phyloP scores from a whole-genome alignment of 1,140 invertebrate genomes.

The Zaprionus kolodkinae region DNA sequence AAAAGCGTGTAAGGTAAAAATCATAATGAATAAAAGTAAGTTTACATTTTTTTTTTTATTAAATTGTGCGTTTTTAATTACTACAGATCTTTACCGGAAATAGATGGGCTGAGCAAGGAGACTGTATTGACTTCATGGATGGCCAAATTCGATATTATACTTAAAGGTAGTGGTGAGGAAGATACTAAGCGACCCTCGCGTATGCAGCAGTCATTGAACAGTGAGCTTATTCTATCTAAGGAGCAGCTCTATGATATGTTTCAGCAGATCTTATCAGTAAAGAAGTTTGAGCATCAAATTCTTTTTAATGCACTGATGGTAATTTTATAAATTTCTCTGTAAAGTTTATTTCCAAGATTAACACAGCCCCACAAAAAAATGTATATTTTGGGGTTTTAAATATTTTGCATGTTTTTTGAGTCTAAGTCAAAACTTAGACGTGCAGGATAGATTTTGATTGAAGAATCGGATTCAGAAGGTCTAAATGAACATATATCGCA shows the following conservation, averaged over 20 bases:
- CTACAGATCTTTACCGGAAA: constrained; percentile 96
- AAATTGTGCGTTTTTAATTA: constrained; percentile 19
- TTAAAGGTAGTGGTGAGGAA: constrained; percentile 95
- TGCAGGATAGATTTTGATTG: too few species aligned
- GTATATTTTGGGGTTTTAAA: too few species aligned
- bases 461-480: too few species aligned
- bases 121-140: constrained; percentile 99
- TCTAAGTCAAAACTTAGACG: too few species aligned
- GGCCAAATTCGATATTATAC: constrained; percentile 99
- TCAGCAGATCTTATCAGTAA: constrained; percentile 98
- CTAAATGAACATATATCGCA: too few species aligned
- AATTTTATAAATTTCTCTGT: constrained; percentile 54
- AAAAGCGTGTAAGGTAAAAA: constrained; percentile 94
- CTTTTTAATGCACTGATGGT: constrained; percentile 99
- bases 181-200: constrained; percentile 93
- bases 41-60: too few species aligned
- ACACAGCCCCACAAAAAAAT: too few species aligned
- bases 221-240: constrained; percentile 96
- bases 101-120: constrained; percentile 99
- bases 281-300: constrained; percentile 99
- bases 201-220: constrained; percentile 95
- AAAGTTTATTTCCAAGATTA: neutral
- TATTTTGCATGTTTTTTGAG: too few species aligned
- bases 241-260: constrained; percentile 99
- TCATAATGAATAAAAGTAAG: neutral